A percentile compares a stretch with the other conserved stretches of the same genome.
Evolutionary conservation across 1,140 invertebrate species (phyloP).

Genomic region (Heterodera schachtii): DNA sequence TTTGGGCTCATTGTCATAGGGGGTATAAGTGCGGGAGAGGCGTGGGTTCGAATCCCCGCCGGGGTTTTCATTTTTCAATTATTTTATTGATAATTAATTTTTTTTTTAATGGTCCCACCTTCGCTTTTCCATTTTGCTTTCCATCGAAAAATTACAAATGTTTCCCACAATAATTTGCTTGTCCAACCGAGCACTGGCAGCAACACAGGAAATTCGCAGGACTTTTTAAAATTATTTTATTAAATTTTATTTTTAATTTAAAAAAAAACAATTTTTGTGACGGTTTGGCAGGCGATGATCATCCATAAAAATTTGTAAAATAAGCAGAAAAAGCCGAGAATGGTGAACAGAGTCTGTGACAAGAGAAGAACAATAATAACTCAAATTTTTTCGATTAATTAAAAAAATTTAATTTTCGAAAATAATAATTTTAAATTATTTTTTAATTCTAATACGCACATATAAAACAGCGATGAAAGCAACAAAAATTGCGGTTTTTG

Average conservation of each 20-base stretch:
- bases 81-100: neutral
- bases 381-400: too few relatives aligned
- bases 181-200: constrained; percentile 17
- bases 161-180: constrained; percentile 17
- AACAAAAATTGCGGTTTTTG: neutral
- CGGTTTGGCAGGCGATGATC: neutral
- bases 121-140: neutral
- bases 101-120: neutral
- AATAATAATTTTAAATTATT: too few relatives aligned
- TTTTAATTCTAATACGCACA: constrained; percentile 3
- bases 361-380: neutral
- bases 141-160: constrained; percentile 9
- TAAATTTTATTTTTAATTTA: neutral
- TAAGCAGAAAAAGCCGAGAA: neutral
- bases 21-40: neutral
- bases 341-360: constrained; percentile 5
- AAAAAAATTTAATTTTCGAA: too few relatives aligned
- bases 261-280: constrained; percentile 1
- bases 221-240: neutral
- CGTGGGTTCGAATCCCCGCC: neutral
- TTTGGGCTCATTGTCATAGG: neutral
- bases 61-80: neutral
- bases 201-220: neutral
- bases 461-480: constrained; percentile 9
- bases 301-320: constrained; percentile 1